These are phyloP conservation scores for Aporophyla nigra DNA, from an alignment of 2,888 invertebrate genomes.

Conservation along the genomic window DNA sequence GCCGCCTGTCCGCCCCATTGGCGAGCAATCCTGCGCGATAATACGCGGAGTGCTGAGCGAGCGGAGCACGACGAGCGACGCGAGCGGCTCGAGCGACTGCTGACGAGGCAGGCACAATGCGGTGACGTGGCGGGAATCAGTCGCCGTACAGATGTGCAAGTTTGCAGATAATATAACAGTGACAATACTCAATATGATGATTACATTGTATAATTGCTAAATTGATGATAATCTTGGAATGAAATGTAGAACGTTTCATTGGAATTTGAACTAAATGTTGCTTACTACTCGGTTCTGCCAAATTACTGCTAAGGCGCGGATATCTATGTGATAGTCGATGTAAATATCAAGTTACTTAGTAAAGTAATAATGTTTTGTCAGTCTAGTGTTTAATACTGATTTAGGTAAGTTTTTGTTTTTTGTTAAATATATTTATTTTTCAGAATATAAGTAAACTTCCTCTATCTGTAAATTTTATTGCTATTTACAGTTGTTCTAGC, in stretches of 20 bases:
- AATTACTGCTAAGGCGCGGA: neutral
- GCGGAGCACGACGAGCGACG: constrained; percentile 16
- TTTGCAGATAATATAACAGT: constrained; percentile 6
- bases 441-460: neutral
- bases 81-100: constrained; percentile 13
- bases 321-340: neutral
- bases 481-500: neutral
- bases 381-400: neutral
- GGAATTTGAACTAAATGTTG: neutral
- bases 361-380: neutral
- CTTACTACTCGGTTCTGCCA: neutral
- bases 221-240: neutral
- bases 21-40: constrained; percentile 45
- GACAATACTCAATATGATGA: constrained; percentile 10
- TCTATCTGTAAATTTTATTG: neutral
- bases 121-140: constrained; percentile 5
- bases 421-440: neutral
- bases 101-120: constrained; percentile 14
- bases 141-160: constrained; percentile 17
- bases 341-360: neutral
- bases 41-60: constrained; percentile 39
- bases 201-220: neutral
- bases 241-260: neutral
- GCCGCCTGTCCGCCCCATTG: constrained; percentile 33
- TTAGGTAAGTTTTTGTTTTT: neutral